Evolutionary conservation across 2,113 vertebrate genomes (phyloP), one percentile per base, ranked within the genome.

Genomic region (Syngnathus floridae): DNA sequence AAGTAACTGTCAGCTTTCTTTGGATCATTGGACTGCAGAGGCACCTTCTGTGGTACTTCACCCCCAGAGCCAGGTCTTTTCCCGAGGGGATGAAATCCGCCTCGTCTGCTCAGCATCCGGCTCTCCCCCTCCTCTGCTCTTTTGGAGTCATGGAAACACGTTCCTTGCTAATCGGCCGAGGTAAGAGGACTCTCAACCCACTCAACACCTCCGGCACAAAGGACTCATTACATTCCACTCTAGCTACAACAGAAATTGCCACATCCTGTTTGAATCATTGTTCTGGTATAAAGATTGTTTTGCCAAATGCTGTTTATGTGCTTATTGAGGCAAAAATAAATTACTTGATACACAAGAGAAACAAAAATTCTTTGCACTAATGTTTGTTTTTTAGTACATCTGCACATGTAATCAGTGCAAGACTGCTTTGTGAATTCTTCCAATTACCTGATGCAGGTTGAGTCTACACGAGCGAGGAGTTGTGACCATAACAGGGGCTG

Each of bases 21-120:
- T 76, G 51, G 51, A 76, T 84, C 52, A 64, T 68, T 54, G 57
- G 0, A 38, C 0, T 46, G 16, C 74, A 98, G 95, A 94, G 85
- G 86, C 81, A 5, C 94, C 94, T 0, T 88, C 87, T 74, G 92
- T 95, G 82, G 87, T 77, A 75, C 88, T 95, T 16, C 83, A 85
- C 0, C 78, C 90, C 67, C 83, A 82, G 45, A 90, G 86, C 19
- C 89, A 86, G 85, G 82, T 13, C 1, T 93, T 96, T 74, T 79
- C 91, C 65, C 86, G 85, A 63, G 93, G 93, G 51, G 81, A 86
- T 60, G 93, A 94, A 74, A 88, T 96, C 76, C 80, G 37, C 73
- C 80, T 96, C 57, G 88, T 86, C 89, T 97, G 95, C 84, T 90
- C 87, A 0, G 90, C 90, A 0, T 86, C 91, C 5, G 94, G 94